These are phyloP conservation scores for Sycophaga agraensis DNA, from an alignment of 1,140 invertebrate species.

Conservation along the genomic window DNA sequence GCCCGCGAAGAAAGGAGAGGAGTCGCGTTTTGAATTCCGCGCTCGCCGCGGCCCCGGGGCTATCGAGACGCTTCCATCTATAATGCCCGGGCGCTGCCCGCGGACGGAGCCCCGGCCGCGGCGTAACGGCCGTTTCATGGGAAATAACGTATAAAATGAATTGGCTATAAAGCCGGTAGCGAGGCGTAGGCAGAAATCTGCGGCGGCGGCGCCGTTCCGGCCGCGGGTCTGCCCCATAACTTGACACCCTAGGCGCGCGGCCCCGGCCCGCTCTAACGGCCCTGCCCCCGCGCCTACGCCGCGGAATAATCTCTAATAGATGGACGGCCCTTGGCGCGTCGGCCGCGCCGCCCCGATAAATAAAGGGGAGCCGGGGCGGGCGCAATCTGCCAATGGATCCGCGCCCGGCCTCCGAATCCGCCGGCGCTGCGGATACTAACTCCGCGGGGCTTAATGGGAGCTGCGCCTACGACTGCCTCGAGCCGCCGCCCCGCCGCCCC, in stretches of 20 bases:
- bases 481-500: no score
- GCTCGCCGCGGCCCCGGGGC: not conserved
- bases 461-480: no score
- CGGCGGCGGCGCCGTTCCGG: slow-evolving; percentile 27
- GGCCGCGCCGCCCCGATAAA: slow-evolving; percentile 32
- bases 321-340: slow-evolving; percentile 32
- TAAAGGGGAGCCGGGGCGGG: not conserved
- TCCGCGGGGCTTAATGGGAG: no score
- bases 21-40: not conserved
- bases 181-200: slow-evolving; percentile 36
- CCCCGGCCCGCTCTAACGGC: slow-evolving; percentile 31
- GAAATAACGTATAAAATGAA: slow-evolving; percentile 48
- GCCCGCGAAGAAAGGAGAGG: not conserved
- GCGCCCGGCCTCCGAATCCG: not conserved
- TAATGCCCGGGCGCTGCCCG: not conserved
- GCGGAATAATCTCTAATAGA: slow-evolving; percentile 39
- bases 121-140: slow-evolving; percentile 38
- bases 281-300: slow-evolving; percentile 26
- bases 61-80: not conserved
- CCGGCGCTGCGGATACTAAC: no score
- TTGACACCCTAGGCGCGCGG: slow-evolving; percentile 36
- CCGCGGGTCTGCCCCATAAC: slow-evolving; percentile 37
- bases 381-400: slow-evolving; percentile 15
- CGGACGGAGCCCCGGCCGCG: not conserved
- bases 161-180: slow-evolving; percentile 44